Percentiles rank a stretch among this genome's conserved stretches.
Conservation (phyloP, 2,113 vertebrate species). For the Tragelaphus buxtoni region DNA sequence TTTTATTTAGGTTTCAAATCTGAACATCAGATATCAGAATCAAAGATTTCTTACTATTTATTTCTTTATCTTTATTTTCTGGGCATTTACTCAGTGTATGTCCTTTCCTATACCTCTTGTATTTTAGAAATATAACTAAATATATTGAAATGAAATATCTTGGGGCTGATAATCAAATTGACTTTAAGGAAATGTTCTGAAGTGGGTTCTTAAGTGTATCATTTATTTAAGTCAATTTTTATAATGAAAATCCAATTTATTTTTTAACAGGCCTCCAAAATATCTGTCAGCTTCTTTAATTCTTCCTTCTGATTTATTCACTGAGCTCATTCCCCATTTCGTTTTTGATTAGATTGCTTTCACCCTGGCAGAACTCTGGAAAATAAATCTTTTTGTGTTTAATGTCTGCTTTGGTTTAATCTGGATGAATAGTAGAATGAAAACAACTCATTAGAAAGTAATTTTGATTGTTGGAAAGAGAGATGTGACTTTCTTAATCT, state of each 20-base stretch:
- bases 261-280: conserved; percentile 26
- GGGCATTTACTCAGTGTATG: not conserved
- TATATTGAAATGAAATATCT: not conserved
- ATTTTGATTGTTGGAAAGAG: conserved; percentile 23
- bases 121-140: not conserved
- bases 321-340: conserved; percentile 33
- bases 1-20: conserved; percentile 18
- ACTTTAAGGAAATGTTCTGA: conserved; percentile 42
- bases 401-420: conserved; percentile 35
- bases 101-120: not conserved
- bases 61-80: not conserved
- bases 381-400: conserved; percentile 56
- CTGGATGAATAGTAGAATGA: conserved; percentile 19
- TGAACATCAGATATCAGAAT: not conserved
- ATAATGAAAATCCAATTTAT: conserved; percentile 50
- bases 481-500: conserved; percentile 10
- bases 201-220: conserved; percentile 19
- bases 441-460: conserved; percentile 40
- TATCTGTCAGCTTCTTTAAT: conserved; percentile 47
- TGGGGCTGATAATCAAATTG: not conserved
- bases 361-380: not conserved
- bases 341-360: conserved; percentile 62
- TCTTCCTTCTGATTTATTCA: conserved; percentile 56
- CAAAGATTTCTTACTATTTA: not conserved
- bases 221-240: conserved; percentile 41